Base-by-base conservation (phyloP, 2,888 invertebrate species). In the Sphecodes monilicornis region DNA sequence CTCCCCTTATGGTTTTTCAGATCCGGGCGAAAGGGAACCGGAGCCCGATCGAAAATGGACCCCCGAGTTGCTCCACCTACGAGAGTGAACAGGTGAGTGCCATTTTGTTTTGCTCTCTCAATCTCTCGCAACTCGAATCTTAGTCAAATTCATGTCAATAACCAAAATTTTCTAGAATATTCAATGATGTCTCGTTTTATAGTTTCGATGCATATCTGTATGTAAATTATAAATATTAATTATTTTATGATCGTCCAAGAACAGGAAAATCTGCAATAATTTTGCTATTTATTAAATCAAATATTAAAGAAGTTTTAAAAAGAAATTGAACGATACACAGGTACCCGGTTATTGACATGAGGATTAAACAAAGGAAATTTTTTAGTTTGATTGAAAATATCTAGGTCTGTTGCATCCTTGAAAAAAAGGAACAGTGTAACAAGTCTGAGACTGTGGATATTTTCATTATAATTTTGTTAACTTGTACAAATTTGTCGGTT, bases 61-160 rank as follows among this genome's bases (percentile, higher is more conserved):
- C 89, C 11, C 60, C 77, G 75, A 86, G 80, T 78, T 86, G 85
- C 79, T 68, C 84, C 75, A 88, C 86, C 76, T 90, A 89, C 78
- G 91, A 90, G 68, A 90, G 88, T 84, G 91, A 91, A 80, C 88
- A 89, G 89, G 93, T 93, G 80, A 91, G 93, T 39, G 22, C 3
- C 32, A 10, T 32, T 60, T 29, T 57, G 13, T n/a, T n/a, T n/a
- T n/a, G n/a, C n/a, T n/a, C n/a, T n/a, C n/a, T 22, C 32, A 10
- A 26, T 26, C 57, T 57, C 26, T 57, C 18, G 1, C 50, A 8
- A 46, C 4, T 26, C 50, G 16, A 54, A 11, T n/a, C 11, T 13
- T 5, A 5, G 5, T 4, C 18, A n/a, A n/a, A n/a, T 5, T 43
- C 16, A 5, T 5, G 22, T 50, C 8, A 0, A 50, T 22, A 50